Evolutionary conservation across 2,797 vertebrate genomes (phyloP).

Genomic region (Amniataba percoides): DNA sequence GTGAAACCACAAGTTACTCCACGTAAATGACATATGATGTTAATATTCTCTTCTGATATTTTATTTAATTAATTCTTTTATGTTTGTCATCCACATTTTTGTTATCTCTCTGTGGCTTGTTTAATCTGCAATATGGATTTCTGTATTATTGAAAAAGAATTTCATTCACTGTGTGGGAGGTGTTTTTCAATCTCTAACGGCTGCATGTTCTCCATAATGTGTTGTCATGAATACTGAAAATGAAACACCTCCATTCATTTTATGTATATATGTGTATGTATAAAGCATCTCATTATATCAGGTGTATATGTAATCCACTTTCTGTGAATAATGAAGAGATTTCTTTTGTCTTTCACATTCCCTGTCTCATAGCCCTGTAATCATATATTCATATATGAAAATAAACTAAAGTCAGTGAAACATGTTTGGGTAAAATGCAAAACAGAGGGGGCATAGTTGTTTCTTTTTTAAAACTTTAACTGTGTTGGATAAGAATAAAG

Average conservation of each 20-base stretch:
- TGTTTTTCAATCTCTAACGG: not conserved
- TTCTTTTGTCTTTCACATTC: constrained; percentile 6
- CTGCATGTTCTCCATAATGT: not conserved
- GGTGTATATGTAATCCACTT: not conserved
- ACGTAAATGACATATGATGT: not conserved
- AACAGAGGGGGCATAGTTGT: not conserved
- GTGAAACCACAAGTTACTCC: not conserved
- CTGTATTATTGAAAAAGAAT: not conserved
- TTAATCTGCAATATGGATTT: not conserved
- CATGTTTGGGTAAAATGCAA: not conserved
- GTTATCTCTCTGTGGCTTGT: not conserved
- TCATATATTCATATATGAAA: not conserved
- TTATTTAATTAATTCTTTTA: not conserved
- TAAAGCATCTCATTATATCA: not conserved
- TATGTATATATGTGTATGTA: too few species aligned
- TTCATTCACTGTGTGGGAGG: not conserved
- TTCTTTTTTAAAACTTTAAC: constrained; percentile 9
- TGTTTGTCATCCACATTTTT: not conserved
- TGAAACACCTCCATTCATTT: not conserved
- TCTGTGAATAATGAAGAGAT: not conserved
- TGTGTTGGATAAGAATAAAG: constrained; percentile 1
- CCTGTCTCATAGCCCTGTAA: not conserved
- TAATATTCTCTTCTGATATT: not conserved
- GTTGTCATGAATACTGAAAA: not conserved
- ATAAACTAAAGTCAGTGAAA: constrained; percentile 11